phyloP scores from a whole-genome alignment of 2,113 vertebrate genomes.

The Corydoras maculifer region DNA sequence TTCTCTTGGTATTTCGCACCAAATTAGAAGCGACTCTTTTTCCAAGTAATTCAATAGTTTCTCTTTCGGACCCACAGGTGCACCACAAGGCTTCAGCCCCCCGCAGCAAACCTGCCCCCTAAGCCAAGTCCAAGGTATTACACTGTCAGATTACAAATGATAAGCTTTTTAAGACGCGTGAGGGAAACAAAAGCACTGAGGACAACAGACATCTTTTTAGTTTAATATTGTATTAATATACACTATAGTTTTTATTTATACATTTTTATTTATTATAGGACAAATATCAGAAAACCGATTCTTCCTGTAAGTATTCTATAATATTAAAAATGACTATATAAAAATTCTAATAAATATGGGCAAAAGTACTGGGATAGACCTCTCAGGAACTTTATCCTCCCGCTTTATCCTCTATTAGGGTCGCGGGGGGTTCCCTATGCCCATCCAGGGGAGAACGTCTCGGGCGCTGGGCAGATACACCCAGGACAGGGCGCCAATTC shows the following conservation, averaged over 20 bases:
- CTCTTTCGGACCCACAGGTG: conserved; percentile 34
- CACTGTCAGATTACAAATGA: neutral
- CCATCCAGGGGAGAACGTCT: no score
- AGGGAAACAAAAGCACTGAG: no score
- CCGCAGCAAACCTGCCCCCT: conserved; percentile 45
- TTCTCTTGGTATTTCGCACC: neutral
- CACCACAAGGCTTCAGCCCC: conserved; percentile 4
- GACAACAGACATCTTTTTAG: no score
- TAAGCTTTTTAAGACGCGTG: no score
- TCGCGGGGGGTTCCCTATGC: no score
- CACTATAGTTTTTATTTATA: conserved; percentile 6
- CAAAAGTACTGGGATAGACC: no score
- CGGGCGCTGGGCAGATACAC: no score
- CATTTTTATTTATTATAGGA: conserved; percentile 37
- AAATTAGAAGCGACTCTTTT: neutral
- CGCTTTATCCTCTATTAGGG: no score
- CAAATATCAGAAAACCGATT: conserved; percentile 44
- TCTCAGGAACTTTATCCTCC: no score
- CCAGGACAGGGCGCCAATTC: no score
- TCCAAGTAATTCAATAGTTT: conserved; percentile 1
- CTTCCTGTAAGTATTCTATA: conserved; percentile 46
- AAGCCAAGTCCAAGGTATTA: conserved; percentile 60
- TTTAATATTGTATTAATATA: neutral
- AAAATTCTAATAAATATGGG: no score
- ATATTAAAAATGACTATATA: no score